Percentiles rank a stretch among this genome's conserved stretches.
These are phyloP conservation scores for Lagopus muta DNA, from an alignment of 2,113 vertebrate genomes.

Conservation along the genomic window DNA sequence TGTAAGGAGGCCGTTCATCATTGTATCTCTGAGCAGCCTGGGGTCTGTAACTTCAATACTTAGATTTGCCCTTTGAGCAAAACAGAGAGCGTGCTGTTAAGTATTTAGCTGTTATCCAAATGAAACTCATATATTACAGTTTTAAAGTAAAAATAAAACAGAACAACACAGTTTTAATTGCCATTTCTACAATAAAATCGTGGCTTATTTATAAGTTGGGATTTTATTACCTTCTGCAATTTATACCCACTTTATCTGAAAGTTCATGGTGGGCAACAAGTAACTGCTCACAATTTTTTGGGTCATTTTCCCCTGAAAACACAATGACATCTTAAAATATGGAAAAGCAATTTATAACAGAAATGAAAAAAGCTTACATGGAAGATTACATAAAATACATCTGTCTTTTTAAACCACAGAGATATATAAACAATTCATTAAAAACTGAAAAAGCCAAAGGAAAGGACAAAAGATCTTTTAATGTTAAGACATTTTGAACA, in stretches of 20 bases:
- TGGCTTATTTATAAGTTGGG: constrained; percentile 73
- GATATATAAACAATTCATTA: constrained; percentile 78
- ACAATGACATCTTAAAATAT: constrained; percentile 79
- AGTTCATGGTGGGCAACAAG: constrained; percentile 71
- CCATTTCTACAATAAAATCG: constrained; percentile 75
- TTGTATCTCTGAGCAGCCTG: constrained; percentile 14
- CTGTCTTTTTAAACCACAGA: constrained; percentile 78
- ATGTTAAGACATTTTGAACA: constrained; percentile 61
- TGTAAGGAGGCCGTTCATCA: constrained; percentile 39
- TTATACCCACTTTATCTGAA: constrained; percentile 77
- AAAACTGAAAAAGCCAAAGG: constrained; percentile 68
- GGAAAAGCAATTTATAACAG: constrained; percentile 88
- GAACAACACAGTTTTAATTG: constrained; percentile 74
- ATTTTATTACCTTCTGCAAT: constrained; percentile 76
- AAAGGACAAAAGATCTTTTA: constrained; percentile 75
- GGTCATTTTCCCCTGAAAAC: constrained; percentile 69
- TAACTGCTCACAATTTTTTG: constrained; percentile 61
- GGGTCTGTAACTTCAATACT: background rate
- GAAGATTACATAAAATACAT: constrained; percentile 82
- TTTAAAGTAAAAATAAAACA: constrained; percentile 68
- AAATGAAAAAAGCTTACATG: constrained; percentile 80
- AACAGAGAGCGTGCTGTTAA: constrained; percentile 51
- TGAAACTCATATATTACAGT: constrained; percentile 70
- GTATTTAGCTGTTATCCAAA: constrained; percentile 55
- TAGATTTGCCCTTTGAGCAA: background rate